Conservation (phyloP, 2,888 invertebrate genomes). For the Torymus auratus region DNA sequence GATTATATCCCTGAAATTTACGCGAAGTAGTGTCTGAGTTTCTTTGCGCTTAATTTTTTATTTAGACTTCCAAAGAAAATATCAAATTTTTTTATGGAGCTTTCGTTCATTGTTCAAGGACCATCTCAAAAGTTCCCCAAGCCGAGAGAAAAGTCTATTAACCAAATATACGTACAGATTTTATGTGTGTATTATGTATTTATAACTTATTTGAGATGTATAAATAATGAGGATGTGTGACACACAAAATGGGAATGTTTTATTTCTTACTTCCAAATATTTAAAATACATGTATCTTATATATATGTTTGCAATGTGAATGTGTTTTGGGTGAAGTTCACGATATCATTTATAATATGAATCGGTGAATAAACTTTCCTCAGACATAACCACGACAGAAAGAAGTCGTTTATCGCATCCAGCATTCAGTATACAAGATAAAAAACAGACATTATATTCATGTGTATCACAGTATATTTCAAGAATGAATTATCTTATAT, state of each 20-base stretch:
- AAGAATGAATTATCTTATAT: conserved; percentile 36
- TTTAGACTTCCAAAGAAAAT: background rate
- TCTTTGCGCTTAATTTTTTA: too few relatives aligned
- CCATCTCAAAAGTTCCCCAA: conserved; percentile 79
- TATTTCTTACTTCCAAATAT: conserved; percentile 1
- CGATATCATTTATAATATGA: conserved; percentile 6
- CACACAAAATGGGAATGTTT: conserved; percentile 16
- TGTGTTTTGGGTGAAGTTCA: conserved; percentile 10
- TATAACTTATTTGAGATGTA: background rate
- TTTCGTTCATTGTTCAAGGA: conserved; percentile 76
- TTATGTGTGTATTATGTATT: conserved; percentile 13
- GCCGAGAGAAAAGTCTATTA: conserved; percentile 65
- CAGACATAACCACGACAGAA: conserved; percentile 69
- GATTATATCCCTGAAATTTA: too few relatives aligned
- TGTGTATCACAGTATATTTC: conserved; percentile 44
- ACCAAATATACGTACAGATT: conserved; percentile 32
- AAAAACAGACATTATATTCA: conserved; percentile 56
- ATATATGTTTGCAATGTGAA: conserved; percentile 19
- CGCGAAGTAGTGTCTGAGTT: too few relatives aligned
- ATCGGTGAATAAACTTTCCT: conserved; percentile 68
- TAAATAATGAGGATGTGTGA: background rate
- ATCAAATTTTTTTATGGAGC: too few relatives aligned
- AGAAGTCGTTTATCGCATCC: conserved; percentile 67
- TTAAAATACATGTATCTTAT: background rate
- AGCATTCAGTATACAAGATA: conserved; percentile 71